These are phyloP conservation scores for Indri indri DNA, from an alignment of 2,113 vertebrate species.

Conservation along the genomic window DNA sequence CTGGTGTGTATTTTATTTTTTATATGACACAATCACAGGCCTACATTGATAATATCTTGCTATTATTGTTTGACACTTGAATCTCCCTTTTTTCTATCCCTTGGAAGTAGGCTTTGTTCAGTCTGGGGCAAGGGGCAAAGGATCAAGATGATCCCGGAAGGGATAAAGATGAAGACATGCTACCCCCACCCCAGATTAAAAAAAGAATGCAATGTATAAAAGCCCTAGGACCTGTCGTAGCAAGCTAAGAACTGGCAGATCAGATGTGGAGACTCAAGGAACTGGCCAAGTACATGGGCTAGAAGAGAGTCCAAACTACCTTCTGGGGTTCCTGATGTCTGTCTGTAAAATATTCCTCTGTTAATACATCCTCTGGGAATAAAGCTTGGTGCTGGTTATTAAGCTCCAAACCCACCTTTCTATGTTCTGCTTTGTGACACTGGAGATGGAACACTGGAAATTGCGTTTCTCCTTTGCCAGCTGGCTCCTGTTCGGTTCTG, in stretches of 20 bases:
- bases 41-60: slow-evolving; percentile 82
- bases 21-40: slow-evolving; percentile 84
- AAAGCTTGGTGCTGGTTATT: not conserved
- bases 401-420: not conserved
- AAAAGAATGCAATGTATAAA: not conserved
- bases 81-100: slow-evolving; percentile 68
- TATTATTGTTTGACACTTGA: slow-evolving; percentile 76
- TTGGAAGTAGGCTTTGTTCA: slow-evolving; percentile 59
- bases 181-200: not conserved
- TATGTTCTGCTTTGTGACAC: not conserved
- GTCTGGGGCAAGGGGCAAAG: slow-evolving; percentile 36
- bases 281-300: not conserved
- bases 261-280: not conserved
- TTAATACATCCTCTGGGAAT: not conserved
- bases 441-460: not conserved
- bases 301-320: not conserved
- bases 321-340: not conserved
- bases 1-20: slow-evolving; percentile 87
- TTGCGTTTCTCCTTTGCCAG: not conserved
- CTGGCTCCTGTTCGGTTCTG: not conserved
- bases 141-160: slow-evolving; percentile 39
- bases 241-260: not conserved
- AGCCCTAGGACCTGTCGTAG: not conserved
- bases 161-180: slow-evolving; percentile 23
- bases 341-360: not conserved